phyloP scores from a whole-genome alignment of 1,140 invertebrate genomes.

The Cherax destructor region DNA sequence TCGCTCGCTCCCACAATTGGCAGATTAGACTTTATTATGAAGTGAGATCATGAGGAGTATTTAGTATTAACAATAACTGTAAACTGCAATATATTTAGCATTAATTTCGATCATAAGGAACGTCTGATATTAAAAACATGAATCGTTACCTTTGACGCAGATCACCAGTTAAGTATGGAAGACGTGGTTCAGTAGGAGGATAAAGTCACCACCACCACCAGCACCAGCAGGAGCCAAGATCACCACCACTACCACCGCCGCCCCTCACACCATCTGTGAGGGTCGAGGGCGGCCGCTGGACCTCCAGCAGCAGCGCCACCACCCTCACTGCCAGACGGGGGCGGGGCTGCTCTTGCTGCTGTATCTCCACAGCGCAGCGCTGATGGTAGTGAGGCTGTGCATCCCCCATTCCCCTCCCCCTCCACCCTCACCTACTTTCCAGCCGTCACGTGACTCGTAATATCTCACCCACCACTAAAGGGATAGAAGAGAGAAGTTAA shows the following conservation, averaged over 20 bases:
- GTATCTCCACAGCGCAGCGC: conserved; percentile 28
- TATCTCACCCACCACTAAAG: no score
- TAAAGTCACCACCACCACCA: not conserved
- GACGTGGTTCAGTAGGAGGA: not conserved
- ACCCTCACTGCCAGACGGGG: conserved; percentile 27
- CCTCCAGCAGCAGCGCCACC: not conserved
- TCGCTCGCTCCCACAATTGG: no score
- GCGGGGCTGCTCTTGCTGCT: conserved; percentile 17
- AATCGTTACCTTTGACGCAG: not conserved
- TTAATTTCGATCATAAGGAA: no score
- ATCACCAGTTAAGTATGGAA: not conserved
- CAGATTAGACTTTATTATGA: no score
- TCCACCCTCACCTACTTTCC: not conserved
- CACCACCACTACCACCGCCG: conserved; percentile 18
- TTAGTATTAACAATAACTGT: no score
- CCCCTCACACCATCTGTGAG: conserved; percentile 28
- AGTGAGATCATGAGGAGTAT: no score
- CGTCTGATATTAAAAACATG: no score
- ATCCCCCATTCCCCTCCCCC: not conserved
- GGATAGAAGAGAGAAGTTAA: no score
- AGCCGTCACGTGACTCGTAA: no score
- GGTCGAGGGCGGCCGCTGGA: not conserved
- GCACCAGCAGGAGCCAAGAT: not conserved
- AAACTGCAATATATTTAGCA: no score
- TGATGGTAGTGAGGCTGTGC: not conserved